Percentiles rank a stretch among this genome's conserved stretches.
Evolutionary conservation across 2,113 vertebrate genomes (phyloP).

Genomic region (Lampris incognitus): DNA sequence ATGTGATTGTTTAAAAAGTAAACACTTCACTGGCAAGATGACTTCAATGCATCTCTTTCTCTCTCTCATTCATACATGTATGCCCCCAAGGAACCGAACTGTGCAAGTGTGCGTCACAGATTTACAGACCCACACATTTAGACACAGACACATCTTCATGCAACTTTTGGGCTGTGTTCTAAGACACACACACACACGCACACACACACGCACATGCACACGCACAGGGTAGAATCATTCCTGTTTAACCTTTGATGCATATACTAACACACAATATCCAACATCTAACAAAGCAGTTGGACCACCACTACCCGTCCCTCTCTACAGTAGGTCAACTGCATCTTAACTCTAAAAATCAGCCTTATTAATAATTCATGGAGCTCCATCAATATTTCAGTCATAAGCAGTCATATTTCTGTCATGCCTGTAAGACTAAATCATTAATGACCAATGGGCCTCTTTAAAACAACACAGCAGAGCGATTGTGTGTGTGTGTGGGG

Average conservation of each 20-base stretch:
- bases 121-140: background rate
- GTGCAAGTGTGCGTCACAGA: slow-evolving; percentile 8
- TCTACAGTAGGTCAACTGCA: slow-evolving; percentile 76
- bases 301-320: slow-evolving; percentile 53
- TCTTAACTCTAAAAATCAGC: slow-evolving; percentile 78
- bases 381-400: slow-evolving; percentile 79
- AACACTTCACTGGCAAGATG: slow-evolving; percentile 16
- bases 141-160: background rate
- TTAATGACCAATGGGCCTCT: slow-evolving; percentile 67
- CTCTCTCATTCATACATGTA: slow-evolving; percentile 55
- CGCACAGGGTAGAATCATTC: slow-evolving; percentile 13
- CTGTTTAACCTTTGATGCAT: background rate
- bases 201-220: slow-evolving; percentile 2
- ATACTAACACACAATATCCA: slow-evolving; percentile 1
- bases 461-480: slow-evolving; percentile 70
- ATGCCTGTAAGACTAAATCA: slow-evolving; percentile 79
- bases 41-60: slow-evolving; percentile 2
- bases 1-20: slow-evolving; percentile 53
- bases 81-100: slow-evolving; percentile 29
- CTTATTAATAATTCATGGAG: slow-evolving; percentile 66
- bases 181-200: background rate
- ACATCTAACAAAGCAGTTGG: slow-evolving; percentile 6
- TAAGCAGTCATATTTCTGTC: slow-evolving; percentile 78
- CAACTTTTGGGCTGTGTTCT: background rate
- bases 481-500: background rate